Conservation (phyloP, 2,888 invertebrate genomes). For the Ceriagrion tenellum region DNA sequence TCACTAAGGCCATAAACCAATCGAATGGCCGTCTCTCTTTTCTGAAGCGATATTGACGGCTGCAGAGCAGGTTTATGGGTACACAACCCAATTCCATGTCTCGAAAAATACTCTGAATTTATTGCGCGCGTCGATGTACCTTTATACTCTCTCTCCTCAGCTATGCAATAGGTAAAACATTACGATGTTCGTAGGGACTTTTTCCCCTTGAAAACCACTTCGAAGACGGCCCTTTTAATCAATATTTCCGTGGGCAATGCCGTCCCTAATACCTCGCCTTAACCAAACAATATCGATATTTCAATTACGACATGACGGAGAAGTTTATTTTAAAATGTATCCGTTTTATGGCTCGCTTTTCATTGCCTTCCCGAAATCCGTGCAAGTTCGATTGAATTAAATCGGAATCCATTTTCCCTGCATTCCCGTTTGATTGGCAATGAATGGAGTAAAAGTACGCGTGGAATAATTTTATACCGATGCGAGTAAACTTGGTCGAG, state of each 20-base stretch:
- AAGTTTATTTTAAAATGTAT: neutral
- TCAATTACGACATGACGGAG: neutral
- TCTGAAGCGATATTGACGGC: neutral
- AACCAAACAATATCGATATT: neutral
- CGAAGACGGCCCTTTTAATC: neutral
- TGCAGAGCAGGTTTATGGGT: conserved; percentile 7
- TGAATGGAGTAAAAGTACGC: neutral
- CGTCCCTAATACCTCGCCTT: neutral
- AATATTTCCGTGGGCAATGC: neutral
- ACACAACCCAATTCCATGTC: neutral
- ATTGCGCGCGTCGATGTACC: neutral
- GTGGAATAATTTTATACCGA: neutral
- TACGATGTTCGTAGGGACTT: neutral
- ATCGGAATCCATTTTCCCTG: neutral
- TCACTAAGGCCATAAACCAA: neutral
- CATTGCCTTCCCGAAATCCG: neutral
- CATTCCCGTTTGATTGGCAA: neutral
- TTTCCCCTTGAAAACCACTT: neutral
- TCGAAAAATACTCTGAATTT: neutral
- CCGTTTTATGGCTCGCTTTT: neutral
- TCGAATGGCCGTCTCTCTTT: neutral
- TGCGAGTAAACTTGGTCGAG: neutral
- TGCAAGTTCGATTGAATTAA: neutral
- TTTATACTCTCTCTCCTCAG: neutral
- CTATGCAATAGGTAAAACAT: neutral